Evolutionary conservation across 1,140 invertebrate genomes (phyloP), one percentile per base, ranked within the genome.

Genomic region (Macrobrachium rosenbergii): DNA sequence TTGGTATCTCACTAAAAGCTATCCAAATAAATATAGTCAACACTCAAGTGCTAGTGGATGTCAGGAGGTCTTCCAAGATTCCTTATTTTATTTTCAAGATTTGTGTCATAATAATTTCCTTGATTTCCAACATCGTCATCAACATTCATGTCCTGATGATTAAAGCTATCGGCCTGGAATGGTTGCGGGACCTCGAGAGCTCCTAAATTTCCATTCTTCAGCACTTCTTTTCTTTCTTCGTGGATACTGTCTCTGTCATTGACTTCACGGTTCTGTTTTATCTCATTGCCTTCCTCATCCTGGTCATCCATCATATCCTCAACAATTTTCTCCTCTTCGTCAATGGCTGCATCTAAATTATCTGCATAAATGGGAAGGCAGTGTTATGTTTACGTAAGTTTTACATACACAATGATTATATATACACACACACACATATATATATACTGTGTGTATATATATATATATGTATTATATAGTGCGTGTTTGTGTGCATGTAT

Each of bases 291-390:
- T 45, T 81, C 79, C 17, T 81, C 79, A 45, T 81, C 79, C 45
- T 81, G 79, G 62, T 81, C 79, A 45, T 81, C 79, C 79, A 81
- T 67, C 19, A 81, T 17, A n/a, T 81, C 79, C 28, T 81, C 79
- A 45, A 64, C 79, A 19, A 81, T 81, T n/a, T 81, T 81, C 79
- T 67, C 79, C 62, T 81, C 79, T 67, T 81, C 79, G 23, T 81
- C 79, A 64, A 81, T 81, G 5, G 79, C 79, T 67, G 79, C 79
- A 63, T 81, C 79, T 43, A 81, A 67, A 81, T 81, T 81, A 63
- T 81, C 79, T 81, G 79, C 63, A 67, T 63, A n/a, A 67, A 67
- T 67, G 17, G 10, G 63, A 17, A 67, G 63, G 2, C 12, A 52
- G 12, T 10, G 52, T 52, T 10, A 10, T 52, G 52, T 37, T n/a